These are phyloP conservation scores for Cephus pulcher DNA, from an alignment of 2,888 invertebrate species.

Conservation along the genomic window DNA sequence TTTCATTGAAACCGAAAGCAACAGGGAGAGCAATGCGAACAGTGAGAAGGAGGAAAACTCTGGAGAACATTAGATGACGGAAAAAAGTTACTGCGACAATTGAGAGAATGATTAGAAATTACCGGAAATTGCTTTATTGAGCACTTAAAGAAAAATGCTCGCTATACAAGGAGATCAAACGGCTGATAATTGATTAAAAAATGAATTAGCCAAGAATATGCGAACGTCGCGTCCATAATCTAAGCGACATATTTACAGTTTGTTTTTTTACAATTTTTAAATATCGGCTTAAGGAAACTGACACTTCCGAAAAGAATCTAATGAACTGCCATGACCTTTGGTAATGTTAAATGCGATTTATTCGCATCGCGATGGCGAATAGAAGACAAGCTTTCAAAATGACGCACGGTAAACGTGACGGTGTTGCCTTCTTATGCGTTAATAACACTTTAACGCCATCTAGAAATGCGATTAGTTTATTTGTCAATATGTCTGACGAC, in stretches of 20 bases:
- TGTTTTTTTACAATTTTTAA: slow-evolving; percentile 1
- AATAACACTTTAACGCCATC: not conserved
- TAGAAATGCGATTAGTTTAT: not conserved
- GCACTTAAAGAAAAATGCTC: slow-evolving; percentile 12
- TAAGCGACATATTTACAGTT: not conserved
- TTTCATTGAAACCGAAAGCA: slow-evolving; percentile 55
- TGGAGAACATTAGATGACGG: slow-evolving; percentile 14
- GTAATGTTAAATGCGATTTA: slow-evolving; percentile 38
- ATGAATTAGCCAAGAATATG: not conserved
- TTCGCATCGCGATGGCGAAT: not conserved
- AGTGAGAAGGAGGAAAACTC: slow-evolving; percentile 26
- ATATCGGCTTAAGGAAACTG: not conserved
- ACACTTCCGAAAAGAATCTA: not conserved
- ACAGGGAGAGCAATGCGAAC: slow-evolving; percentile 30
- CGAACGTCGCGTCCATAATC: not conserved
- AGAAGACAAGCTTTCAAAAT: not conserved
- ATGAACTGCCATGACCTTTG: slow-evolving; percentile 59
- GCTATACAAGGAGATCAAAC: not conserved
- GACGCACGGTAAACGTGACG: not conserved
- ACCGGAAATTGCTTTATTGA: slow-evolving; percentile 3
- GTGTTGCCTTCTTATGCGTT: not conserved
- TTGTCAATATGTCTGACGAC: not conserved
- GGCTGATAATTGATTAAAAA: not conserved
- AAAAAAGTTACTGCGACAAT: not conserved
- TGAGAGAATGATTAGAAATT: not conserved